A percentile compares a stretch with the other conserved stretches of the same genome.
Conservation (phyloP, 2,113 vertebrate genomes). For the Hyperopisus bebe region DNA sequence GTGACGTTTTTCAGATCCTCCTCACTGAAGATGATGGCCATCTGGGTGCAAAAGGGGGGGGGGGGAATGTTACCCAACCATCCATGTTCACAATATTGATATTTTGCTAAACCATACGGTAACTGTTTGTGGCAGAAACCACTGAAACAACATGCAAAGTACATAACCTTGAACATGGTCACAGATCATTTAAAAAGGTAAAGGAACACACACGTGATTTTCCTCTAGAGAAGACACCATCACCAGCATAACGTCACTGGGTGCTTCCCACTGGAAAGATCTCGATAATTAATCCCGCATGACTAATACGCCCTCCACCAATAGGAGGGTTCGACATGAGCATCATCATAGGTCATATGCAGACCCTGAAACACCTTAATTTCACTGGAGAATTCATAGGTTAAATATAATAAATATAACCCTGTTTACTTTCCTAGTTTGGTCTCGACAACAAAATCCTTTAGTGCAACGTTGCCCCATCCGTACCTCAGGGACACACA, state of each 20-base stretch:
- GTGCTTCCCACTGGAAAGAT: background rate
- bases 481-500: too few species aligned
- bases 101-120: background rate
- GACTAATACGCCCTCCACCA: background rate
- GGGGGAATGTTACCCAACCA: background rate
- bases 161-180: background rate
- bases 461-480: background rate
- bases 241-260: background rate
- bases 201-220: background rate
- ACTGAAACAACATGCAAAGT: background rate
- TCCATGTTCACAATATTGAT: background rate
- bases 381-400: background rate
- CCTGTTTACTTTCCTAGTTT: background rate
- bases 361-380: background rate
- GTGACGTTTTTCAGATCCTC: slow-evolving; percentile 85
- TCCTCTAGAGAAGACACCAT: background rate
- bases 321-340: background rate
- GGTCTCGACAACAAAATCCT: background rate
- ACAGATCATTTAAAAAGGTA: background rate
- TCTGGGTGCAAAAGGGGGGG: slow-evolving; percentile 57
- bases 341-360: background rate
- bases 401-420: background rate
- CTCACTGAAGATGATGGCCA: slow-evolving; percentile 95
- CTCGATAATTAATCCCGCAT: background rate
- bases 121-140: background rate